Conservation (phyloP, 1,140 invertebrate species). For the Lithobius niger region DNA sequence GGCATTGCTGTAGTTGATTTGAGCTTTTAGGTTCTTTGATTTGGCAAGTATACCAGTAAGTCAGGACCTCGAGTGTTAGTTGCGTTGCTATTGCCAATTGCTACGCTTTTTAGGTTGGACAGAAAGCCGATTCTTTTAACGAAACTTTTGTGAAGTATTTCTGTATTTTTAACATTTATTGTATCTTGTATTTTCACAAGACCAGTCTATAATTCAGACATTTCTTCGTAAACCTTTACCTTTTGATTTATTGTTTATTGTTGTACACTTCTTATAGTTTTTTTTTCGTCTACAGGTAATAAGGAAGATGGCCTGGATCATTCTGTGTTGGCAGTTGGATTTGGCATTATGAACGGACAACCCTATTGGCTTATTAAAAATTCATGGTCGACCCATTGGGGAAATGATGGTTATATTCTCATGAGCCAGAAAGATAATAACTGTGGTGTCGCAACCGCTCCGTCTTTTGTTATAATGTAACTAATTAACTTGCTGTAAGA, state of each 20-base stretch:
- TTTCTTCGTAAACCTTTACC: not conserved
- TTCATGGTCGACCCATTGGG: slow-evolving; percentile 56
- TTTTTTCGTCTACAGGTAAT: not conserved
- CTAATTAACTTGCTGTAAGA: too few species aligned
- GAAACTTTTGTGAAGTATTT: not conserved
- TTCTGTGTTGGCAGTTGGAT: slow-evolving; percentile 85
- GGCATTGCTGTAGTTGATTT: too few species aligned
- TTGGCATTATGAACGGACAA: slow-evolving; percentile 66
- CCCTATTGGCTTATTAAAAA: slow-evolving; percentile 88
- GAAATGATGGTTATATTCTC: slow-evolving; percentile 48
- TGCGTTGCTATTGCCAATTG: too few species aligned
- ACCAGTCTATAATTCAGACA: too few species aligned
- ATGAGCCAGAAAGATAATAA: slow-evolving; percentile 80
- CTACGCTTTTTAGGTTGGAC: not conserved
- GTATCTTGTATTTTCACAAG: too few species aligned
- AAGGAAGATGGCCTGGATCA: slow-evolving; percentile 58
- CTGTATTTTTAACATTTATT: too few species aligned
- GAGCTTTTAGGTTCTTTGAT: too few species aligned
- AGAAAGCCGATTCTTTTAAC: not conserved
- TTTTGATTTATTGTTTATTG: not conserved
- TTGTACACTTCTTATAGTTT: not conserved
- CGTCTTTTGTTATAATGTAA: slow-evolving; percentile 58
- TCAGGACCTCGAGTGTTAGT: too few species aligned
- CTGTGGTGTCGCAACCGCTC: slow-evolving; percentile 71
- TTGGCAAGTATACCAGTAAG: too few species aligned